Evolutionary conservation across 2,797 vertebrate species (phyloP).

Genomic region (Chelon labrosus): DNA sequence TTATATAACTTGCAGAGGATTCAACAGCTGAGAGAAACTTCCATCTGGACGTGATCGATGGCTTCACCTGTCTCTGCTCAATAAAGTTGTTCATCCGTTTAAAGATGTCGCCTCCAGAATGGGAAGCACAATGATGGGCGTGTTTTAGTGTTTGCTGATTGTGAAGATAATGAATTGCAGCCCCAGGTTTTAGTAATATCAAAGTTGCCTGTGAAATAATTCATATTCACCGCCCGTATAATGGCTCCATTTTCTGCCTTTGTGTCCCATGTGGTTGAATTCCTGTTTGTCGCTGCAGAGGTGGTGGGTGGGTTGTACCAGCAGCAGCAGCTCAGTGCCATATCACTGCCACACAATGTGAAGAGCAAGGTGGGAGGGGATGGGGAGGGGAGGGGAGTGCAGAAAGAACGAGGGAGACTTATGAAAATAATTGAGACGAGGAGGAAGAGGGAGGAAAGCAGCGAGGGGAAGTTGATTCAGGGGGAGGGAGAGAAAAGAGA

Average conservation of each 20-base stretch:
- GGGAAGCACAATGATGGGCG: not conserved
- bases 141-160: not conserved
- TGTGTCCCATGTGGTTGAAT: constrained; percentile 25
- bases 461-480: constrained; percentile 36
- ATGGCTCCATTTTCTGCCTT: not conserved
- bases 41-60: not conserved
- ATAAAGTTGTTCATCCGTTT: too few species aligned
- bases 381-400: constrained; percentile 30
- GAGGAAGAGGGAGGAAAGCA: constrained; percentile 10
- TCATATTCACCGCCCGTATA: not conserved
- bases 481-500: constrained; percentile 22
- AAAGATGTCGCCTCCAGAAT: too few species aligned
- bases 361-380: constrained; percentile 50
- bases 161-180: not conserved
- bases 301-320: constrained; percentile 56
- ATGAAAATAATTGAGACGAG: constrained; percentile 57
- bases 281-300: constrained; percentile 44
- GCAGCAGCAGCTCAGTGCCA: constrained; percentile 55
- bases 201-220: not conserved
- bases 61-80: too few species aligned
- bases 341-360: constrained; percentile 63
- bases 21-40: constrained; percentile 3
- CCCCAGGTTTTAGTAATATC: not conserved
- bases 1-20: constrained; percentile 3
- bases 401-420: constrained; percentile 38